Evolutionary conservation across 1,140 invertebrate species (phyloP).

Genomic region (Drosophila sp.): DNA sequence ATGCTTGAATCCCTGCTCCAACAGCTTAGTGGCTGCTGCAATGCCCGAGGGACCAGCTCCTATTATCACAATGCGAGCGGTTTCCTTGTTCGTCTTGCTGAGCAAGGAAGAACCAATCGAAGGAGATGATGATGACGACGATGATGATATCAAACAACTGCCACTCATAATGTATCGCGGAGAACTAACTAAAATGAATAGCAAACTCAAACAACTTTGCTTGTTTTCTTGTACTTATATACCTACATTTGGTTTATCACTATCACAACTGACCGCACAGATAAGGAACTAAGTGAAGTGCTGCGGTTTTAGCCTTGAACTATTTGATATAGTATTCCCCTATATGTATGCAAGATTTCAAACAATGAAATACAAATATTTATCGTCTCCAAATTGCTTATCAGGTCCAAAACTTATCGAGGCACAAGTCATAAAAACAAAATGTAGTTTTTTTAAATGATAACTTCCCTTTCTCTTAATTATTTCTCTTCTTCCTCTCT

Average conservation of each 20-base stretch:
- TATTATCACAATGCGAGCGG: slow-evolving; percentile 84
- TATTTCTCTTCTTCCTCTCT: neutral
- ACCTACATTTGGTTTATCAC: neutral
- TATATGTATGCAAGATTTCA: no score
- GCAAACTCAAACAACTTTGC: neutral
- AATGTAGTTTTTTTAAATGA: no score
- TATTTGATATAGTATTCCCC: no score
- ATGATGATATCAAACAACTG: neutral
- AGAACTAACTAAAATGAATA: neutral
- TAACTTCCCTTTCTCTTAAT: no score
- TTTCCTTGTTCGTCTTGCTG: slow-evolving; percentile 53
- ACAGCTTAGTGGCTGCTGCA: slow-evolving; percentile 85
- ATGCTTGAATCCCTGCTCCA: slow-evolving; percentile 84
- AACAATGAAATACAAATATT: no score
- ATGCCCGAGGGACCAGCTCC: slow-evolving; percentile 86
- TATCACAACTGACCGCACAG: no score
- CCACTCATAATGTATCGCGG: slow-evolving; percentile 5
- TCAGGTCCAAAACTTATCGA: no score
- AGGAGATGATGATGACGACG: no score
- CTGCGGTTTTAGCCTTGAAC: no score
- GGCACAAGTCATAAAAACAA: no score
- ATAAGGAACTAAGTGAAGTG: no score
- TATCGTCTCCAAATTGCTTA: no score
- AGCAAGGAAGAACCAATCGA: neutral
- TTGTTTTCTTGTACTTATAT: neutral